A percentile compares a stretch with the other conserved stretches of the same genome.
phyloP scores from a whole-genome alignment of 2,888 invertebrate species.

The Folsomia candida region DNA sequence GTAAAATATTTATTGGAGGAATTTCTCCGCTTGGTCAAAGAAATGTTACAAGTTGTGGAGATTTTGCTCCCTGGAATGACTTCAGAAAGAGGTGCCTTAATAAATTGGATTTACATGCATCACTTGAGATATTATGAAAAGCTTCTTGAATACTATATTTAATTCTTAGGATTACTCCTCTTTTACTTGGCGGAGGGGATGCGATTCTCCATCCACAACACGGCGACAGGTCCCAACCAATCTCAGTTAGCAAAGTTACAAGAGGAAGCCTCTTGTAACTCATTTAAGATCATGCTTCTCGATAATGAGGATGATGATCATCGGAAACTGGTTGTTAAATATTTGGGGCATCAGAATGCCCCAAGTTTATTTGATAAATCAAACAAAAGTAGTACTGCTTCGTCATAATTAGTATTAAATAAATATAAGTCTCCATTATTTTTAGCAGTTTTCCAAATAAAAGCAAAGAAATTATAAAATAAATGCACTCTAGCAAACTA shows the following conservation, averaged over 20 bases:
- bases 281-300: slow-evolving; percentile 23
- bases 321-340: slow-evolving; percentile 17
- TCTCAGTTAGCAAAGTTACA: slow-evolving; percentile 15
- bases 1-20: slow-evolving; percentile 15
- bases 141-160: no score
- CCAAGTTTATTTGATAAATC: no score
- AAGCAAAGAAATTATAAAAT: no score
- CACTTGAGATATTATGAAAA: neutral
- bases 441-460: no score
- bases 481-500: no score
- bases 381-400: no score
- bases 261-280: slow-evolving; percentile 21
- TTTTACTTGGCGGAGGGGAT: slow-evolving; percentile 26
- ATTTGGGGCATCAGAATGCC: no score
- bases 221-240: neutral
- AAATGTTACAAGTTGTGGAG: slow-evolving; percentile 20
- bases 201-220: slow-evolving; percentile 11
- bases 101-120: neutral
- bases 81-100: slow-evolving; percentile 23
- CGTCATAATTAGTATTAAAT: no score
- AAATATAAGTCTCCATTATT: no score
- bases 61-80: slow-evolving; percentile 27
- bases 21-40: slow-evolving; percentile 18
- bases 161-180: slow-evolving; percentile 15
- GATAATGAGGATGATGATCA: slow-evolving; percentile 26